Conservation (phyloP, 2,113 vertebrate species). For the cattle (Bos taurus) region DNA sequence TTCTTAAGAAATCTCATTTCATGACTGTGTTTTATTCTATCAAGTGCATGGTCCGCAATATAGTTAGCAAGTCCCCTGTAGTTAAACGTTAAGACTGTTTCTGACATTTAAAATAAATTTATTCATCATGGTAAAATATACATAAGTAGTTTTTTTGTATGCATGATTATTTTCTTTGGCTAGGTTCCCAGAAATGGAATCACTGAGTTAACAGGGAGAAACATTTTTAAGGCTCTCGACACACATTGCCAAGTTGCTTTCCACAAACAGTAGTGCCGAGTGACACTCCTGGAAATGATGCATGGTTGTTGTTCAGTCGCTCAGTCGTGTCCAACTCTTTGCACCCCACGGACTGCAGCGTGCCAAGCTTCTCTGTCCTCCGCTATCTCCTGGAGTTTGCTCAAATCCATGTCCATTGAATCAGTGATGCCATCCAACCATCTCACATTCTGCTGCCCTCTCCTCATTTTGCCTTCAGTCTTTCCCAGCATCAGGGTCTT, state of each 20-base stretch:
- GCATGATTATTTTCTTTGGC: constrained; percentile 58
- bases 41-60: neutral
- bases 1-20: constrained; percentile 25
- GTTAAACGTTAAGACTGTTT: constrained; percentile 39
- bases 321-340: neutral
- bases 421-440: neutral
- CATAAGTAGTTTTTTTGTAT: constrained; percentile 19
- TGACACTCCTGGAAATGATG: neutral
- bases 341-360: neutral
- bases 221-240: constrained; percentile 47
- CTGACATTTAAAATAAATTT: constrained; percentile 52
- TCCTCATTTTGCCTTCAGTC: neutral
- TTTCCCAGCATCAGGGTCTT: neutral
- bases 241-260: constrained; percentile 42
- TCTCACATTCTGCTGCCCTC: neutral
- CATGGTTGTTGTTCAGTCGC: neutral
- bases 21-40: constrained; percentile 2
- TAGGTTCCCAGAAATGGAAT: constrained; percentile 52
- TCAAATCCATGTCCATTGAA: neutral
- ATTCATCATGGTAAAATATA: neutral
- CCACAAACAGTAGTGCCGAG: neutral
- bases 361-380: neutral
- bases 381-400: neutral
- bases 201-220: constrained; percentile 38
- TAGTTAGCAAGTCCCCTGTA: neutral